Base-by-base conservation (phyloP, 2,888 invertebrate genomes). In the Zaprionus obscuricornis region DNA sequence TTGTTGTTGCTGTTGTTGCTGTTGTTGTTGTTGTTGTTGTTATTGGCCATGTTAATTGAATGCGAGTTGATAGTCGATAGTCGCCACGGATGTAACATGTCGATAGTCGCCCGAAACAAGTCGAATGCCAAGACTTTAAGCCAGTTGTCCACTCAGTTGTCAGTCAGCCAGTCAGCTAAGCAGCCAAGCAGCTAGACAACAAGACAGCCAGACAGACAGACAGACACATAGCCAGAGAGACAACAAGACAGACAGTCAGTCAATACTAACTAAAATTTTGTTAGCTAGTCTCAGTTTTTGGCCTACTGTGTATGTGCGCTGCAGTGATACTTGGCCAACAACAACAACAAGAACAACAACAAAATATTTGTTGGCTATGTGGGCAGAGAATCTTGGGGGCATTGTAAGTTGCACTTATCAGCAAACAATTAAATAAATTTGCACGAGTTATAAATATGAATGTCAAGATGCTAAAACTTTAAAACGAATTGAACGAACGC, bases 21-120 rank as follows among this genome's bases (percentile, higher is more conserved):
- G n/a, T n/a, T n/a, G n/a, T n/a, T n/a, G n/a, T n/a, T n/a, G n/a
- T 78, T 82, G 75, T 82, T 78, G 82, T 75, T 65, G 59, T 66
- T 65, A 75, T 62, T 67, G 65, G 57, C 59, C 82, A 72, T 64
- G 78, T 78, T 66, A 66, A 66, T 59, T 66, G 27, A n/a, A 27
- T 27, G 3, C 8, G 54, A 63, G 57, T 68, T 63, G 63, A 67
- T 55, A 33, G 42, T 18, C 24, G 64, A 56, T 62, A 74, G 57
- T 66, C 63, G 59, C 62, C 72, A 58, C 78, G 77, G 77, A 78
- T 81, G 82, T 65, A 74, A 74, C 75, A 78, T 72, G 72, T 66
- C 75, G 82, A 78, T 82, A 69, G 66, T 40, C 62, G 46, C 54
- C 51, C 62, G 58, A 62, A 51, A 66, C 65, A 51, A 58, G 67